Percentiles rank a stretch among this genome's conserved stretches.
Evolutionary conservation across 2,113 vertebrate species (phyloP).

Genomic region (Oceanites oceanicus): DNA sequence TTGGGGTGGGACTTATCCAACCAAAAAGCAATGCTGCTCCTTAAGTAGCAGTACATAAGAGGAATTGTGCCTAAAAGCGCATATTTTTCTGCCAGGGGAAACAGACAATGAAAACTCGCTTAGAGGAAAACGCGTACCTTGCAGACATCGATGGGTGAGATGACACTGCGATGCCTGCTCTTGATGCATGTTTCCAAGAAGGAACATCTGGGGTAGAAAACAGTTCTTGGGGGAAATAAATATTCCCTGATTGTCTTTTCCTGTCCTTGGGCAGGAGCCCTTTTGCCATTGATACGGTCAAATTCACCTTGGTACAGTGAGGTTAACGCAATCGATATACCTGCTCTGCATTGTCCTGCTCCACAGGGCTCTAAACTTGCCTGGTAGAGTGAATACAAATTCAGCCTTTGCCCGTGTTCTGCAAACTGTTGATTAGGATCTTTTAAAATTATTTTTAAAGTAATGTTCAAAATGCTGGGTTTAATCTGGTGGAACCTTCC

Average conservation of each 20-base stretch:
- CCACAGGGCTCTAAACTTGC: neutral
- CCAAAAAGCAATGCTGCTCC: neutral
- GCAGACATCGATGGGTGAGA: neutral
- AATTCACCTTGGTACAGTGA: neutral
- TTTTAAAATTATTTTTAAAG: neutral
- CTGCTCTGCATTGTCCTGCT: neutral
- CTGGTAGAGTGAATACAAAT: rapidly evolving
- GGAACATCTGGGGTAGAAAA: neutral
- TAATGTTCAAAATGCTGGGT: neutral
- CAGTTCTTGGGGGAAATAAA: neutral
- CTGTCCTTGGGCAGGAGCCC: neutral
- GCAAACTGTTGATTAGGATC: neutral
- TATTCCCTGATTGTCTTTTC: neutral
- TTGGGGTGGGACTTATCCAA: neutral
- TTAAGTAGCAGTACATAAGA: neutral
- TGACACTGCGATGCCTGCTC: neutral
- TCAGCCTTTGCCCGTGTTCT: neutral
- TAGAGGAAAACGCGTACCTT: neutral
- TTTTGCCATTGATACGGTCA: neutral
- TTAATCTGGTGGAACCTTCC: neutral
- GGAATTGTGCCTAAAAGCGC: neutral
- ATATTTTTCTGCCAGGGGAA: neutral
- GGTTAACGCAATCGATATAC: rapidly evolving
- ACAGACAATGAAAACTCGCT: neutral
- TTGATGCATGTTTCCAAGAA: neutral